These are phyloP conservation scores for Augochlora pura DNA, from an alignment of 1,140 invertebrate species.

Conservation along the genomic window DNA sequence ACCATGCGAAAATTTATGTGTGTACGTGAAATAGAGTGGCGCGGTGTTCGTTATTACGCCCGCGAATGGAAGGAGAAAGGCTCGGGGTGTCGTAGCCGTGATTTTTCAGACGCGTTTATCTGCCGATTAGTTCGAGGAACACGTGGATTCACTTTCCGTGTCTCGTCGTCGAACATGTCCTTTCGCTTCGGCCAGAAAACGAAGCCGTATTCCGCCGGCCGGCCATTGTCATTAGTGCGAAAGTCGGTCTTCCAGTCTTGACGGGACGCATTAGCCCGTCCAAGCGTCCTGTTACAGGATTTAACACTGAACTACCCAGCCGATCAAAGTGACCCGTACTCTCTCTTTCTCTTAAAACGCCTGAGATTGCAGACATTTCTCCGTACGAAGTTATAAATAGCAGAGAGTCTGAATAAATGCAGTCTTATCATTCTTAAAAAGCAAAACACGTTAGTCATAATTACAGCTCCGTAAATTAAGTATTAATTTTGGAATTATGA, in stretches of 20 bases:
- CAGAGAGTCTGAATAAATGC: too few species aligned
- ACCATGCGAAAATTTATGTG: background rate
- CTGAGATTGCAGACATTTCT: too few species aligned
- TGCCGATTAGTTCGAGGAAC: constrained; percentile 52
- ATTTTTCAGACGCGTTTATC: constrained; percentile 59
- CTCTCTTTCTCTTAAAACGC: too few species aligned
- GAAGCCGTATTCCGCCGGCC: background rate
- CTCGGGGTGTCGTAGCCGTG: background rate
- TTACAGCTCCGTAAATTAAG: too few species aligned
- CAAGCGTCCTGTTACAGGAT: background rate
- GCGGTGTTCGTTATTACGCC: constrained; percentile 25
- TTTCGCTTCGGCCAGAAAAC: constrained; percentile 38
- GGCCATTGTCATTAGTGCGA: constrained; percentile 59
- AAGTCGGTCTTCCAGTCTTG: constrained; percentile 33
- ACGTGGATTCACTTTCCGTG: constrained; percentile 60
- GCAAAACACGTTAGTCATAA: too few species aligned
- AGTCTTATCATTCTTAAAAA: too few species aligned
- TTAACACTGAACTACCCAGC: too few species aligned
- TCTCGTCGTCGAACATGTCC: constrained; percentile 31
- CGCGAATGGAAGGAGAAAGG: constrained; percentile 15
- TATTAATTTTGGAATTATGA: too few species aligned
- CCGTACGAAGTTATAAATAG: too few species aligned
- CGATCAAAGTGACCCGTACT: too few species aligned
- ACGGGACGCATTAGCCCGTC: constrained; percentile 27
- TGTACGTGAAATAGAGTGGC: background rate